Evolutionary conservation across 2,113 vertebrate genomes (phyloP).

Genomic region (crab-eating macaque (Macaca fascicularis)): T2T-MFA8v1.1 NC_088385.1:31017501-31018000

Average conservation of each 20-base stretch:
- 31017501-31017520: conserved; percentile 55
- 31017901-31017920: not conserved
- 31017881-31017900: conserved; percentile 34
- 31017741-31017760: conserved; percentile 91
- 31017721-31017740: conserved; percentile 88
- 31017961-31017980: not conserved
- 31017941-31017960: conserved; percentile 5
- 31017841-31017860: conserved; percentile 13
- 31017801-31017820: not conserved
- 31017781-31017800: conserved; percentile 20
- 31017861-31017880: not conserved
- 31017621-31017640: not conserved
- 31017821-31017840: not conserved
- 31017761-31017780: conserved; percentile 21
- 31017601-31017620: not conserved
- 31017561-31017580: conserved; percentile 43
- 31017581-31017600: conserved; percentile 48
- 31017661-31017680: not conserved
- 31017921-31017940: not conserved
- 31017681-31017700: conserved; percentile 32
- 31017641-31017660: not conserved
- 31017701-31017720: conserved; percentile 78
- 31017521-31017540: conserved; percentile 71
- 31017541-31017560: conserved; percentile 62
- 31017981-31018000: conserved; percentile 41